Evolutionary conservation across 2,113 vertebrate species (phyloP), one percentile per base, ranked within the genome.

Genomic region (Nestor notabilis): DNA sequence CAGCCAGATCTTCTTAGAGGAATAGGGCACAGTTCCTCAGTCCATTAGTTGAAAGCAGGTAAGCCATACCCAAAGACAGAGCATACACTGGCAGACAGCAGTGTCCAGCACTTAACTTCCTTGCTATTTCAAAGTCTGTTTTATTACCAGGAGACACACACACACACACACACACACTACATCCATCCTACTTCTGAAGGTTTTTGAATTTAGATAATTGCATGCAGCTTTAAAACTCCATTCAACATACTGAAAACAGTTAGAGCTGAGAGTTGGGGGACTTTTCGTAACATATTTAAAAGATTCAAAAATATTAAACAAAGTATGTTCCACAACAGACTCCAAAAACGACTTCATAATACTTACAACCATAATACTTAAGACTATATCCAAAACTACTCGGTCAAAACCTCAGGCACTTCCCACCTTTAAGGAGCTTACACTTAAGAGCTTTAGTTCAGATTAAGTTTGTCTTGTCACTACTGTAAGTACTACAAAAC

Each of bases 401-500:
- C 64, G 55, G 43, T 60, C 43, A 91, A 91, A 89, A 52, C 29
- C 65, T 65, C 50, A 33, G 78, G 58, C 2, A 33, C 5, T 19
- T 27, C 19, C 33, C 37, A 64, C 24, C 52, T 75, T 94, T 91
- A 95, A 96, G 72, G 20, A 83, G 60, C 77, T 96, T 90, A 95
- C 29, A 78, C 33, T 83, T 76, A 61, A 60, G 70, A 76, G 86
- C 78, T 89, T 93, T 75, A 92, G 33, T 49, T 91, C 68, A 86
- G 80, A 93, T 89, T 90, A 93, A 74, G 46, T 75, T 82, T 95
- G 47, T 60, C 37, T 56, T 87, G 68, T 49, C 76, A 66, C 60
- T 75, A 13, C 49, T 28, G 1, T 69, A 83, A 94, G 28, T 61
- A 33, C 58, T 49, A 58, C n/a, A 83, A 85, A 58, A 60, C 41